These are phyloP conservation scores for Thalassophryne amazonica DNA, from an alignment of 2,797 vertebrate species.

Conservation along the genomic window DNA sequence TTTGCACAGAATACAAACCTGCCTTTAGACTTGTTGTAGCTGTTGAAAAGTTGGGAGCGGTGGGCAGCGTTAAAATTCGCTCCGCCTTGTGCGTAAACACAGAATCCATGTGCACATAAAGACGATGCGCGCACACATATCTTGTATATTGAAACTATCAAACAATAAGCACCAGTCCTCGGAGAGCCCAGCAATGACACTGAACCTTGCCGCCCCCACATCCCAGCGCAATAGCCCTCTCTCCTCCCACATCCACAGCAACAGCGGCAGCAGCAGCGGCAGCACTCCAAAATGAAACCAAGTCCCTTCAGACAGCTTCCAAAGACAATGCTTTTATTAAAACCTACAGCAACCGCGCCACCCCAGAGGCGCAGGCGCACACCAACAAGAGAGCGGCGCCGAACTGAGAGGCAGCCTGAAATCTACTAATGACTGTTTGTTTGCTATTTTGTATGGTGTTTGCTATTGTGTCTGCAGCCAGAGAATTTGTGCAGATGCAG, in stretches of 20 bases:
- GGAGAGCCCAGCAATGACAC: conserved; percentile 70
- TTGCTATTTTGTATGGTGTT: conserved; percentile 51
- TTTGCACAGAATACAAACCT: conserved; percentile 23
- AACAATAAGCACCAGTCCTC: conserved; percentile 76
- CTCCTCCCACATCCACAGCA: conserved; percentile 62
- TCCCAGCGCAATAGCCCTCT: conserved; percentile 73
- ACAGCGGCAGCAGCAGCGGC: conserved; percentile 42
- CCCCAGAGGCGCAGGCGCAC: conserved; percentile 62
- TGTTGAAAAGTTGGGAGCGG: conserved; percentile 14
- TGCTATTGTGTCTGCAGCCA: conserved; percentile 50
- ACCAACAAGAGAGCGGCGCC: conserved; percentile 63
- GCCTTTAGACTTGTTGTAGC: conserved; percentile 16
- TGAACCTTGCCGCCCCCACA: conserved; percentile 68
- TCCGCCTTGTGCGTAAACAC: conserved; percentile 15
- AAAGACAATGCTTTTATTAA: conserved; percentile 85
- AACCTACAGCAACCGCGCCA: conserved; percentile 76
- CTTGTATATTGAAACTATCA: conserved; percentile 80
- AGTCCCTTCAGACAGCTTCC: conserved; percentile 79
- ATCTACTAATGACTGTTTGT: conserved; percentile 73
- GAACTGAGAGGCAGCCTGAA: conserved; percentile 64
- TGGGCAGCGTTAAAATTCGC: conserved; percentile 32
- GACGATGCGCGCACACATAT: conserved; percentile 12
- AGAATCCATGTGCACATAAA: neutral
- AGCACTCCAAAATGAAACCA: conserved; percentile 72
- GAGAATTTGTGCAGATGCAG: conserved; percentile 36